Base-by-base conservation (phyloP, 2,888 invertebrate genomes). In the Galerucella calmariensis region DNA sequence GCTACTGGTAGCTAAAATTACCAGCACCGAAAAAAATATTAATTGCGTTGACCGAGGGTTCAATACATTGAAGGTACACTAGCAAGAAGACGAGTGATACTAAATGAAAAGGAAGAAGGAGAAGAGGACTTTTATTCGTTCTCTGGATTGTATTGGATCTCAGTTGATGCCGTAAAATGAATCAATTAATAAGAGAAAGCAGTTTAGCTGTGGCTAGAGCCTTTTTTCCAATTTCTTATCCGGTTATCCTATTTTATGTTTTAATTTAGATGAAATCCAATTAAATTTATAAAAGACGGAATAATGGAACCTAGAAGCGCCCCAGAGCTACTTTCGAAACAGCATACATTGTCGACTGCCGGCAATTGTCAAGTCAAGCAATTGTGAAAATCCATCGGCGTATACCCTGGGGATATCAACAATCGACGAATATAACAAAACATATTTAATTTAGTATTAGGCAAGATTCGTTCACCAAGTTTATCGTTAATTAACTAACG, bases 1-100 rank as follows among this genome's bases (percentile, higher is more conserved):
- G 14, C 12, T 16, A 14, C 44, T 62, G 62, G 56, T 58, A 56
- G n/a, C 71, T 71, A 72, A 75, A 75, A 75, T 72, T 72, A 69
- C 66, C 44, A 46, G 51, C 74, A 70, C 78, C 70, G 79, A 79
- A 81, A 81, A 81, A 82, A 79, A 81, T 81, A 81, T 81, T 82
- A 82, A 81, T 81, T 81, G 78, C 80, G 66, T 72, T 74, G 67
- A 77, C 78, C 76, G 78, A 77, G 74, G 79, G 78, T 80, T 78
- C 79, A 78, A 81, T 81, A 79, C 78, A 35, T 62, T 41, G 35
- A 9, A 41, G 35, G 35, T 35, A 62, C 35, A 62, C 41, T 44
- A 16, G 27, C 12, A 14, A 12, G 24, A 27, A 16, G 16, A 62
- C 44, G 62, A 62, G 16, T n/a, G 41, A n/a, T 16, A 62, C 9